Evolutionary conservation across 2,113 vertebrate genomes (phyloP).

Genomic region (Albula glossodonta): DNA sequence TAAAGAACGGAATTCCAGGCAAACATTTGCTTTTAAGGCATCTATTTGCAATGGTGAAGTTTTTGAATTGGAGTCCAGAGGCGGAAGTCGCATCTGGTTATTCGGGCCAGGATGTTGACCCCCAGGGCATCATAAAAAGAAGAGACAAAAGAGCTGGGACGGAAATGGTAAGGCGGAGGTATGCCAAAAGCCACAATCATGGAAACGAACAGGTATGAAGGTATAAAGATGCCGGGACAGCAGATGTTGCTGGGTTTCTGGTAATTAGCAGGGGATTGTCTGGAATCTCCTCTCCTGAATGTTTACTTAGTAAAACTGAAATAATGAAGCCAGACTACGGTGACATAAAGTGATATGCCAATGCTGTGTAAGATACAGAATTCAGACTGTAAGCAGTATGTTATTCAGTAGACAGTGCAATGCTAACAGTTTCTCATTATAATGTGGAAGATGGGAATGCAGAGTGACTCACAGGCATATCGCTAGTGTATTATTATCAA

Average conservation of each 20-base stretch:
- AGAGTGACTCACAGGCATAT: background rate
- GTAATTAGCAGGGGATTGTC: background rate
- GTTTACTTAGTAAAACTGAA: background rate
- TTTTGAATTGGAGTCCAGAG: background rate
- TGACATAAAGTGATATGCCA: background rate
- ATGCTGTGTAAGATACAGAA: background rate
- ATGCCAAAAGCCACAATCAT: background rate
- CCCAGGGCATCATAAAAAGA: background rate
- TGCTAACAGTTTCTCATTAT: background rate
- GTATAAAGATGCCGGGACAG: background rate
- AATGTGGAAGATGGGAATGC: background rate
- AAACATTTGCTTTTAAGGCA: background rate
- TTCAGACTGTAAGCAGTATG: background rate
- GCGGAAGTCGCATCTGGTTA: background rate
- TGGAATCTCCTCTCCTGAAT: background rate
- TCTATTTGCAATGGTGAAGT: background rate
- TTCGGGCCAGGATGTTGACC: background rate
- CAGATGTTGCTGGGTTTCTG: background rate
- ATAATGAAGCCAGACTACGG: background rate
- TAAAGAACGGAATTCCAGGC: background rate
- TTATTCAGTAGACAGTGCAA: background rate
- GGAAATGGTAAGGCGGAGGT: background rate
- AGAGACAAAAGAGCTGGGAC: background rate
- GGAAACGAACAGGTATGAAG: background rate
- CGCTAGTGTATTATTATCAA: background rate